Base-by-base conservation (phyloP, 2,888 invertebrate species). In the Galerucella pusilla region DNA sequence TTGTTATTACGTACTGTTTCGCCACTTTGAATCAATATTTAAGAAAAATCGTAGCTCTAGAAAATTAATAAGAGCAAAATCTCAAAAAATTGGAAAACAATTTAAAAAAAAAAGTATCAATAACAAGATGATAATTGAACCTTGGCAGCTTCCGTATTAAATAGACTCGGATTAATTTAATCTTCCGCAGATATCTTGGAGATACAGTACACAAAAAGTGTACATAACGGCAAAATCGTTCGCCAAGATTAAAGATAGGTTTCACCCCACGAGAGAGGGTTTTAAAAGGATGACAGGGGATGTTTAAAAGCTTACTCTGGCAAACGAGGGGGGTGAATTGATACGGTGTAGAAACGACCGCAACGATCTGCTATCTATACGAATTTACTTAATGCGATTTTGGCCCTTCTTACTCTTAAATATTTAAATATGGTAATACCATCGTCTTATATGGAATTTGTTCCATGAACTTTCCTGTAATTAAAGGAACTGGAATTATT, bases 231-330 rank as follows among this genome's bases (percentile, higher is more conserved):
- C 16, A 35, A 54, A 71, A 66, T n/a, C 60, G 66, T 72, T 72
- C 67, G 49, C 77, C 68, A 61, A 79, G 80, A 82, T 82, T 81
- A 80, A 81, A 81, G 81, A 82, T 81, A 78, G 78, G 75, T 80
- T 80, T 79, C 80, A 79, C 78, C 79, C 78, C 73, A 71, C 76
- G 63, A 70, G 80, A 80, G 80, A 76, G 79, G 77, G 77, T 74
- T 79, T 75, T 73, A 72, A 75, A 77, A 71, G 77, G 75, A 73
- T 69, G 75, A 73, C 73, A 75, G 77, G 79, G 80, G 77, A 68
- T 75, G 77, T 79, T 80, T 78, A 80, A 80, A 79, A 78, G 78
- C 78, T 78, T 75, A 71, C 75, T 68, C 60, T 52, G 71, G 46
- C 63, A 65, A 73, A 67, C 61, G 61, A 68, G 77, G 77, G 78